phyloP scores from a whole-genome alignment of 2,113 vertebrate genomes.

The Tor tambroides region DNA sequence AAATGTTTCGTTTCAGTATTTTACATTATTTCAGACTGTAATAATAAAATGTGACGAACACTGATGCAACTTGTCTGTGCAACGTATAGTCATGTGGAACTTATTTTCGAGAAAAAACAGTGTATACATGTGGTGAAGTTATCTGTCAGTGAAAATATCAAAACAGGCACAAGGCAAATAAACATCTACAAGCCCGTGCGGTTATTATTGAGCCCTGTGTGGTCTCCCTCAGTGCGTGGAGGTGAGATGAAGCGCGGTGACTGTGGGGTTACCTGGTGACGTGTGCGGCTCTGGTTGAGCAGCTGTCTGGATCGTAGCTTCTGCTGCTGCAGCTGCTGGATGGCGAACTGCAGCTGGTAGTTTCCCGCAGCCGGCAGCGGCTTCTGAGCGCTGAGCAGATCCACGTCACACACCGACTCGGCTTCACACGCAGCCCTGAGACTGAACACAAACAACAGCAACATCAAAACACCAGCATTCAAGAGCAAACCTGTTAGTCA shows the following conservation, averaged over 20 bases:
- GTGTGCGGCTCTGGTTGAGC: conserved; percentile 81
- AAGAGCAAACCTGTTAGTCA: background rate
- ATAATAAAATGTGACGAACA: background rate
- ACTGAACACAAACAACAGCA: conserved; percentile 42
- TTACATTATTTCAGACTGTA: background rate
- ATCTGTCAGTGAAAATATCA: background rate
- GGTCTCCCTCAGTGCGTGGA: background rate
- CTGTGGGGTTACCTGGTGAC: conserved; percentile 78
- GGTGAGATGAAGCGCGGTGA: background rate
- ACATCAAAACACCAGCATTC: background rate
- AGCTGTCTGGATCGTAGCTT: conserved; percentile 81
- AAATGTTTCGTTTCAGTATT: background rate
- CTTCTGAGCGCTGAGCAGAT: conserved; percentile 69
- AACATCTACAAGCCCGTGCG: background rate
- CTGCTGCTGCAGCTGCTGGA: conserved; percentile 90
- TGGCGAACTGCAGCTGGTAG: conserved; percentile 86
- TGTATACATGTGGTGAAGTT: background rate
- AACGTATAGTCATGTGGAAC: background rate
- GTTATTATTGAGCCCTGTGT: background rate
- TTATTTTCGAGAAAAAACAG: background rate
- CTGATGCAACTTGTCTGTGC: background rate
- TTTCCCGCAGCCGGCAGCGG: conserved; percentile 72
- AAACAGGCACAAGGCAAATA: background rate
- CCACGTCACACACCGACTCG: conserved; percentile 71
- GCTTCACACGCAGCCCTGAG: conserved; percentile 71